Conservation (phyloP, 2,888 invertebrate genomes). For the Oeneis ivallda region DNA sequence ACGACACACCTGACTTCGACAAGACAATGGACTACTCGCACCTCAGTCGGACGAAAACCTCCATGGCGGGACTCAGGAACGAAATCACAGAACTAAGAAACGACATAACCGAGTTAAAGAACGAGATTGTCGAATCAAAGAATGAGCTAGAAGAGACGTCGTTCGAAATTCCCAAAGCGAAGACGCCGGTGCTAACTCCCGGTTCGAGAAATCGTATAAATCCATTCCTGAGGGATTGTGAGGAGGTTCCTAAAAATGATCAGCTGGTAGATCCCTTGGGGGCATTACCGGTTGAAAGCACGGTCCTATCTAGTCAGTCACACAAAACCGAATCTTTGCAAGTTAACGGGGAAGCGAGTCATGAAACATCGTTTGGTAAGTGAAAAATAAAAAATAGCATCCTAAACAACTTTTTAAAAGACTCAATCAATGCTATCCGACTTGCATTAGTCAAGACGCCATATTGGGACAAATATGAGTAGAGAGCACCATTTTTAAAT, state of each 20-base stretch:
- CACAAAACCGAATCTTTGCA: constrained; percentile 55
- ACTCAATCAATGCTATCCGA: too few species aligned
- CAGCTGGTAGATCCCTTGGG: constrained; percentile 72
- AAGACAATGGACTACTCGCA: constrained; percentile 71
- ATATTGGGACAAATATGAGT: too few species aligned
- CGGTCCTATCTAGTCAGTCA: constrained; percentile 57
- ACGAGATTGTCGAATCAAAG: constrained; percentile 75
- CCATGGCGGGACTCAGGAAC: constrained; percentile 68
- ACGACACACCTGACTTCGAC: constrained; percentile 92
- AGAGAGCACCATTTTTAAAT: too few species aligned
- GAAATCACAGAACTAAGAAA: constrained; percentile 73
- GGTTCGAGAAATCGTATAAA: constrained; percentile 80
- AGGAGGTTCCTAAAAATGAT: constrained; percentile 54
- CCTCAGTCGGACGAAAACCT: constrained; percentile 67
- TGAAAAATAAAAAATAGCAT: constrained; percentile 8
- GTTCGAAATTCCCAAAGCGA: constrained; percentile 64
- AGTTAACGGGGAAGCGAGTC: constrained; percentile 61
- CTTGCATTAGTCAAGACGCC: too few species aligned
- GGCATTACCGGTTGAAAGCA: constrained; percentile 69
- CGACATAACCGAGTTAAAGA: constrained; percentile 72
- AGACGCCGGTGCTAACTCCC: constrained; percentile 66
- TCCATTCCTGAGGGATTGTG: constrained; percentile 83
- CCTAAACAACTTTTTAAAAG: too few species aligned
- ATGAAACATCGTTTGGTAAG: constrained; percentile 65
- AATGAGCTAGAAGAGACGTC: constrained; percentile 70